phyloP scores from a whole-genome alignment of 2,113 vertebrate species.

The Antechinus stuartii region DNA sequence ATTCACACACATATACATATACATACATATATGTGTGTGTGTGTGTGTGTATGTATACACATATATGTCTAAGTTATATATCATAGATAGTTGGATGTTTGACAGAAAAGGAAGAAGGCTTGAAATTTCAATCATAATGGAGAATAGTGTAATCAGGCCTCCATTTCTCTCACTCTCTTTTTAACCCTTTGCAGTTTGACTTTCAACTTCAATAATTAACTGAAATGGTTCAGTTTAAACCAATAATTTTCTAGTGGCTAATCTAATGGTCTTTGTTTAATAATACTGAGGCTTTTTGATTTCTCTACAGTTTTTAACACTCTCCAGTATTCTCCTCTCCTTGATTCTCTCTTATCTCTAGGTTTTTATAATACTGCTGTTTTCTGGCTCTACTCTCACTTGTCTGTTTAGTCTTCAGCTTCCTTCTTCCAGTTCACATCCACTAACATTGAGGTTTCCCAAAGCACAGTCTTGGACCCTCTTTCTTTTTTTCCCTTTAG shows the following conservation, averaged over 20 bases:
- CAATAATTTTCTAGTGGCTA: neutral
- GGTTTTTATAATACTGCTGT: neutral
- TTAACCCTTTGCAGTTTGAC: neutral
- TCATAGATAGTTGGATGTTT: neutral
- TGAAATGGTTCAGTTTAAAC: neutral
- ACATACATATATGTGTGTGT: too few relatives aligned
- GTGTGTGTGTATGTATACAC: too few relatives aligned
- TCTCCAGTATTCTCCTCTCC: neutral
- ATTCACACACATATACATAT: neutral
- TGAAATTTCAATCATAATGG: neutral
- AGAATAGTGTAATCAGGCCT: neutral
- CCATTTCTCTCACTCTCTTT: neutral
- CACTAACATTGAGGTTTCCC: neutral
- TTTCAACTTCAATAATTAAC: neutral
- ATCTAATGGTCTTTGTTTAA: neutral
- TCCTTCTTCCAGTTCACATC: neutral
- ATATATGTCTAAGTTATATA: neutral
- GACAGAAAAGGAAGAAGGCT: neutral
- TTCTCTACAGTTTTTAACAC: neutral
- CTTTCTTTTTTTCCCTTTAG: neutral
- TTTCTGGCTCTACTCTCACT: neutral
- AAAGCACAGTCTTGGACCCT: neutral
- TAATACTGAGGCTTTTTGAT: neutral
- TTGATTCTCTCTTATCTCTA: neutral
- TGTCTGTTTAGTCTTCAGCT: neutral